A percentile compares a stretch with the other conserved stretches of the same genome.
Conservation (phyloP, 2,797 vertebrate species). For the Syngnathus acus region DNA sequence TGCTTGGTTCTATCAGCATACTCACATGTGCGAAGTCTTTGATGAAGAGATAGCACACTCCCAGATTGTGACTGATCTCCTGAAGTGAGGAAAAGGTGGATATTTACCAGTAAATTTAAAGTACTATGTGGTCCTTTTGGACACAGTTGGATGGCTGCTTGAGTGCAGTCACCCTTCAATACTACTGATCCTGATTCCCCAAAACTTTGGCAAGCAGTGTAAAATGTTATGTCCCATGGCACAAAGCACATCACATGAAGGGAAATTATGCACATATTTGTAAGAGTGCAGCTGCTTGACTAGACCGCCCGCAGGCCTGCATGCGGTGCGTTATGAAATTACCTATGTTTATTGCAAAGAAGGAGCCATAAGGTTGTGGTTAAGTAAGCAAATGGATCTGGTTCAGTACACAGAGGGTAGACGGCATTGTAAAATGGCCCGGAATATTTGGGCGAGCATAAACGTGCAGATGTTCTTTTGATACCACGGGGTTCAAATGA, state of each 20-base stretch:
- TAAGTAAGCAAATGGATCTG: conserved; percentile 1
- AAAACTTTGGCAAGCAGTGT: background rate
- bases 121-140: background rate
- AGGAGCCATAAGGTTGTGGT: background rate
- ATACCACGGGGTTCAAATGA: conserved; percentile 10
- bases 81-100: conserved; percentile 44
- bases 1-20: conserved; percentile 5
- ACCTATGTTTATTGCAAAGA: background rate
- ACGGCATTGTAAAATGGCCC: background rate
- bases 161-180: background rate
- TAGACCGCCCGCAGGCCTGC: background rate
- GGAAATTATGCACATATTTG: conserved; percentile 6
- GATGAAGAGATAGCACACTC: conserved; percentile 88
- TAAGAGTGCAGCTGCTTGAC: background rate
- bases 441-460: conserved; percentile 1
- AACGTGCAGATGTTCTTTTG: conserved; percentile 8
- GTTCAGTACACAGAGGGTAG: background rate
- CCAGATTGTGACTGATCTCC: conserved; percentile 94
- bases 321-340: background rate
- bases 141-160: conserved; percentile 1
- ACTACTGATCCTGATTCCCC: background rate
- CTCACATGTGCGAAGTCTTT: conserved; percentile 89
- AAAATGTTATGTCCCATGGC: background rate
- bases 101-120: background rate
- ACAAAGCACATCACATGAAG: conserved; percentile 1